Evolutionary conservation across 2,797 vertebrate species (phyloP).

Genomic region (Borostomias antarcticus): DNA sequence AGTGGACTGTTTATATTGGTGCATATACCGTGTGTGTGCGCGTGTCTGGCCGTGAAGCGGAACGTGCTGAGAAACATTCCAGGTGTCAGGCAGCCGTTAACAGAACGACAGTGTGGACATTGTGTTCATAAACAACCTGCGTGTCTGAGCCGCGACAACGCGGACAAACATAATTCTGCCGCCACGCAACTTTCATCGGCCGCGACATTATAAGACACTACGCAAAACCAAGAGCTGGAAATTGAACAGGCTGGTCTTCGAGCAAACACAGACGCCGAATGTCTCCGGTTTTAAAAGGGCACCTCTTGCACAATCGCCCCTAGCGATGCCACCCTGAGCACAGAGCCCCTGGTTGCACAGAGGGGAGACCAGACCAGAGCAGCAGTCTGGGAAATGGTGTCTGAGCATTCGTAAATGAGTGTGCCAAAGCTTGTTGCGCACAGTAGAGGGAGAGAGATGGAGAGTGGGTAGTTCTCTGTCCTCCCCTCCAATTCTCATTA

Average conservation of each 20-base stretch:
- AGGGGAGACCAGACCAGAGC: conserved; percentile 16
- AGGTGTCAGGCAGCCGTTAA: neutral
- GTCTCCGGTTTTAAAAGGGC: conserved; percentile 21
- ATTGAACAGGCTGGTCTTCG: conserved; percentile 26
- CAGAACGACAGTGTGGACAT: neutral
- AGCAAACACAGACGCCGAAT: conserved; percentile 40
- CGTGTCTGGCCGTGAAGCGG: too few species aligned
- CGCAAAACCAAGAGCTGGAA: conserved; percentile 19
- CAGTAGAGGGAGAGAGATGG: conserved; percentile 17
- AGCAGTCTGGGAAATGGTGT: conserved; percentile 43
- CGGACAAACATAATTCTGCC: neutral
- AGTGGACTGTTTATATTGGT: neutral
- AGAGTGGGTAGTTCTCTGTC: conserved; percentile 6
- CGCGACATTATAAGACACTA: neutral
- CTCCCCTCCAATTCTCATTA: conserved; percentile 4
- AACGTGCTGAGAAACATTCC: neutral
- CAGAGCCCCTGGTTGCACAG: conserved; percentile 19
- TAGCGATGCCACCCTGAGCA: conserved; percentile 30
- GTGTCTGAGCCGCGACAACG: neutral
- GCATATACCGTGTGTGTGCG: neutral
- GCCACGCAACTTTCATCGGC: neutral
- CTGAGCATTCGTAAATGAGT: conserved; percentile 45
- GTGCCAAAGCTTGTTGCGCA: conserved; percentile 35
- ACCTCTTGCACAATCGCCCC: conserved; percentile 44
- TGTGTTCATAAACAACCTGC: conserved; percentile 16